These are phyloP conservation scores for Polymixis flavicincta DNA, from an alignment of 2,888 invertebrate genomes.

Conservation along the genomic window DNA sequence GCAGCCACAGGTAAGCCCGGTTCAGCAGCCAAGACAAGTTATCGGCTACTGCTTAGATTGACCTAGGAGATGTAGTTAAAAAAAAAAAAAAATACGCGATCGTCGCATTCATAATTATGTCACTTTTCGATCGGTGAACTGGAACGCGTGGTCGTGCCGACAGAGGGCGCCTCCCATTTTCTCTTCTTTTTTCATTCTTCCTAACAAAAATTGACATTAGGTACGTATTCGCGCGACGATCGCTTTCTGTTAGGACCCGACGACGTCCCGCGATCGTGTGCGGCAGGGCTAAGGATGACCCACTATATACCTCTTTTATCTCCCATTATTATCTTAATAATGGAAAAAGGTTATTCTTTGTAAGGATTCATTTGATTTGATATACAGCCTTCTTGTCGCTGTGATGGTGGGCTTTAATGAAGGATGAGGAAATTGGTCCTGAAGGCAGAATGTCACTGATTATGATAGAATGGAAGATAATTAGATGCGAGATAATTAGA, in stretches of 20 bases:
- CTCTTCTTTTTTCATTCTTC: background rate
- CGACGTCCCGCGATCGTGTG: background rate
- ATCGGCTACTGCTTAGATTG: too few relatives aligned
- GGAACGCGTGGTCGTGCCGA: background rate
- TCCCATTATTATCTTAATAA: slow-evolving; percentile 28
- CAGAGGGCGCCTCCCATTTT: background rate
- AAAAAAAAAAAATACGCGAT: background rate
- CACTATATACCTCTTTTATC: slow-evolving; percentile 25
- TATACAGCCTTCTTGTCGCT: slow-evolving; percentile 14
- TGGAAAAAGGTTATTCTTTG: slow-evolving; percentile 3
- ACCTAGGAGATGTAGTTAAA: too few relatives aligned
- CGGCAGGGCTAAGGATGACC: background rate
- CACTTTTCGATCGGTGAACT: background rate
- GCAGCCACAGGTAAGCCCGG: too few relatives aligned
- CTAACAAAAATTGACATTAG: background rate
- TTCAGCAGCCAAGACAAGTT: too few relatives aligned
- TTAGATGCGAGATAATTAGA: background rate
- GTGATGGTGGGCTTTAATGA: slow-evolving; percentile 20
- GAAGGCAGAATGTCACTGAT: background rate
- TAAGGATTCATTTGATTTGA: slow-evolving; percentile 24
- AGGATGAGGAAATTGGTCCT: background rate
- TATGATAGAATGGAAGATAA: background rate
- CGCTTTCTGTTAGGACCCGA: background rate
- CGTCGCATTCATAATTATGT: background rate
- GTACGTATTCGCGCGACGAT: background rate